Evolutionary conservation across 2,113 vertebrate genomes (phyloP).

Genomic region (Silurus meridionalis): DNA sequence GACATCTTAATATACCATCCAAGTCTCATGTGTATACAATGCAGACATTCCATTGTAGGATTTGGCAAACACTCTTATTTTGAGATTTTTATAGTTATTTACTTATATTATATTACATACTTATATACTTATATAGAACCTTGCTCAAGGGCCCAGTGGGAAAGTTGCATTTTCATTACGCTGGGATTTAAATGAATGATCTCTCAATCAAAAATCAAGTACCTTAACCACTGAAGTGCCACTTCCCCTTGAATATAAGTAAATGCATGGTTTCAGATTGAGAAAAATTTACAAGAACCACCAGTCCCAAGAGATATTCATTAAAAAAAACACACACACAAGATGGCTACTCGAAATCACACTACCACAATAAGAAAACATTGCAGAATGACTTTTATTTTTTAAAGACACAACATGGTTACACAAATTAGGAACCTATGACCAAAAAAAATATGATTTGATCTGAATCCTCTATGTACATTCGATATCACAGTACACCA

Average conservation of each 20-base stretch:
- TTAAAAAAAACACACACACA: neutral
- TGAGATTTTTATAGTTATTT: no score
- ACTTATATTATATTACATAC: no score
- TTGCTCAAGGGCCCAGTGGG: no score
- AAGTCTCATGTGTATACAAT: neutral
- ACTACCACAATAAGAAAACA: slow-evolving; percentile 43
- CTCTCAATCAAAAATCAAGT: no score
- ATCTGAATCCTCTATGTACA: slow-evolving; percentile 63
- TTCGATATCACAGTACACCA: slow-evolving; percentile 66
- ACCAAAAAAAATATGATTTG: slow-evolving; percentile 56
- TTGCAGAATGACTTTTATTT: slow-evolving; percentile 57
- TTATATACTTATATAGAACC: no score
- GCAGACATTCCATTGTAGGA: neutral
- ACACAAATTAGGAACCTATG: slow-evolving; percentile 58
- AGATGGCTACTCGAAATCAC: slow-evolving; percentile 39
- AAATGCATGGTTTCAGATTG: neutral
- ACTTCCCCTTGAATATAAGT: neutral
- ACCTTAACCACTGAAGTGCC: no score
- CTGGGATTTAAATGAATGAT: no score
- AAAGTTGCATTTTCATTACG: no score
- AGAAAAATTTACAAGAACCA: neutral
- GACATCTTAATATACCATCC: neutral
- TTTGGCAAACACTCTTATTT: no score
- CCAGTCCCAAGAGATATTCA: neutral
- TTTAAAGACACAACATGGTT: slow-evolving; percentile 56